Percentiles rank a stretch among this genome's conserved stretches.
phyloP scores from a whole-genome alignment of 2,113 vertebrate genomes.

The Peucedramus taeniatus region DNA sequence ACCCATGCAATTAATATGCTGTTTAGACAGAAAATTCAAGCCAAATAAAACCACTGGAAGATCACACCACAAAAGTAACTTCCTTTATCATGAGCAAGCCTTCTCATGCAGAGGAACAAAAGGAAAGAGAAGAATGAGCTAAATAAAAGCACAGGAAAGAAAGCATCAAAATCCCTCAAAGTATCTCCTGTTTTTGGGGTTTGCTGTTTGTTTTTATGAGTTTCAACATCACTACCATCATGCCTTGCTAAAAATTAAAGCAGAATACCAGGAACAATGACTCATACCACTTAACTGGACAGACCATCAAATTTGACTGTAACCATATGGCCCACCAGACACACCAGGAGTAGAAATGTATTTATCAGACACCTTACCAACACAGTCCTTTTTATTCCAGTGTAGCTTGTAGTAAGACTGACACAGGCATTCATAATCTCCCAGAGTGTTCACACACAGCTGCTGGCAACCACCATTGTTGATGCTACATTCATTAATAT shows the following conservation, averaged over 20 bases:
- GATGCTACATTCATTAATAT: constrained; percentile 92
- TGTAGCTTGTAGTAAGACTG: constrained; percentile 86
- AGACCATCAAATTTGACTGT: background rate
- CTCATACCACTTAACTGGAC: background rate
- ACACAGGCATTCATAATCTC: constrained; percentile 89
- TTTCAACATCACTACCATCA: constrained; percentile 20
- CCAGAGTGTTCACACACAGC: constrained; percentile 85
- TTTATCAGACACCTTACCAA: constrained; percentile 81
- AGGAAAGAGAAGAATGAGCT: constrained; percentile 1
- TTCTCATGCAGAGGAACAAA: constrained; percentile 47
- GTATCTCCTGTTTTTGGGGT: constrained; percentile 91
- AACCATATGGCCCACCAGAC: background rate
- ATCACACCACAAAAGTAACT: background rate
- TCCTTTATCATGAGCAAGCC: background rate
- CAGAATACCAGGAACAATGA: background rate
- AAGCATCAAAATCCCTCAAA: constrained; percentile 76
- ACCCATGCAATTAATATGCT: background rate
- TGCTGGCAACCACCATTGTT: constrained; percentile 94
- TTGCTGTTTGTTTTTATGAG: constrained; percentile 38
- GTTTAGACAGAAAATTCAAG: background rate
- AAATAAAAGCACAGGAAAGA: constrained; percentile 70
- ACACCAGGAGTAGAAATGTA: background rate
- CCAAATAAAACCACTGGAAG: background rate
- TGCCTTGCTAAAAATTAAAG: background rate
- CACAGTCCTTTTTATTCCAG: constrained; percentile 98